phyloP scores from a whole-genome alignment of 2,888 invertebrate species.

The Melanargia galathea region DNA sequence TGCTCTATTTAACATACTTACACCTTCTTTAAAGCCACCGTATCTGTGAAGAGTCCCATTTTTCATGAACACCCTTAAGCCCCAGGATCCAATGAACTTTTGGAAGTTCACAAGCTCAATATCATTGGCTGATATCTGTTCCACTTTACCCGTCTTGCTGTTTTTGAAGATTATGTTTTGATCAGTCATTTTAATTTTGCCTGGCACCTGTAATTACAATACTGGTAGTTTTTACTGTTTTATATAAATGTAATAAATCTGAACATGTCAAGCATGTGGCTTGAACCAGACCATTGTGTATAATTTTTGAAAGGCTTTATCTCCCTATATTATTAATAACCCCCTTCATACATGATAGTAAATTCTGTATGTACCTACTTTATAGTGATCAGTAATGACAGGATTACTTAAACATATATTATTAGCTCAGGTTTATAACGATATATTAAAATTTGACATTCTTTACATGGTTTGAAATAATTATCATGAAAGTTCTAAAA shows the following conservation, averaged over 20 bases:
- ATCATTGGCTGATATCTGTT: slow-evolving; percentile 91
- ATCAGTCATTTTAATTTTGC: slow-evolving; percentile 95
- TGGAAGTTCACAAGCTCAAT: slow-evolving; percentile 96
- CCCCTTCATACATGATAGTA: too few species aligned
- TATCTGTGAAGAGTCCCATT: slow-evolving; percentile 95
- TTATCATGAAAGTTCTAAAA: too few species aligned
- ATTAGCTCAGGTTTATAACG: too few species aligned
- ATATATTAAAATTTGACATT: too few species aligned
- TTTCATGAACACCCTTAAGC: slow-evolving; percentile 93
- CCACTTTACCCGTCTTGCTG: slow-evolving; percentile 97
- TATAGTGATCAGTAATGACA: too few species aligned
- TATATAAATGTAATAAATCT: neutral
- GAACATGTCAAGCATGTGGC: too few species aligned
- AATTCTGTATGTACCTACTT: too few species aligned
- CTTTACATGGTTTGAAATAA: too few species aligned
- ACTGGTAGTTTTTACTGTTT: neutral
- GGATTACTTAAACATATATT: too few species aligned
- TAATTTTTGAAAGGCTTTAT: too few species aligned
- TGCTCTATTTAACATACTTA: slow-evolving; percentile 67
- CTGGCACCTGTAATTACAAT: slow-evolving; percentile 88
- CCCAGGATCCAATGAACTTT: slow-evolving; percentile 94
- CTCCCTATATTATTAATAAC: too few species aligned
- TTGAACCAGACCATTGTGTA: too few species aligned
- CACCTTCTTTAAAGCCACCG: slow-evolving; percentile 95
- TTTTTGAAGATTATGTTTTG: slow-evolving; percentile 96